These are phyloP conservation scores for Dreissena rostriformis DNA, from an alignment of 1,140 invertebrate genomes.

Conservation along the genomic window DNA sequence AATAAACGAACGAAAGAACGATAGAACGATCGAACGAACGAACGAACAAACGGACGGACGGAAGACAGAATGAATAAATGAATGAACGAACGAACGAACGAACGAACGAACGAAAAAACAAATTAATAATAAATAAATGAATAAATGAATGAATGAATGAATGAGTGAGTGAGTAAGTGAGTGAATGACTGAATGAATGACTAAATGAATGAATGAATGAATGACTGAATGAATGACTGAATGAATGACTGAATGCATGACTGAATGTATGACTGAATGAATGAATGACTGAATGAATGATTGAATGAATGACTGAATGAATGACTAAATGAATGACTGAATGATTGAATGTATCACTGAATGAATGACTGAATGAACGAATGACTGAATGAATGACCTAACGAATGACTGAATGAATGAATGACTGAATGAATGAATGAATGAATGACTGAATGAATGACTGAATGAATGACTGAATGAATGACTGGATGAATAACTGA, in stretches of 20 bases:
- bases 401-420: conserved; percentile 40
- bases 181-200: neutral
- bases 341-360: conserved; percentile 40
- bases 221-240: conserved; percentile 35
- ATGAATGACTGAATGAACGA: conserved; percentile 48
- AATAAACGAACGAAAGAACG: neutral
- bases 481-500: neutral
- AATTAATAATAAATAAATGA: conserved; percentile 26
- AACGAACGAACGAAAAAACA: conserved; percentile 36
- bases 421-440: conserved; percentile 28
- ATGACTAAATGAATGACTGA: conserved; percentile 32
- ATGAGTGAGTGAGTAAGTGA: neutral
- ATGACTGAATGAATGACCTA: conserved; percentile 26
- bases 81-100: neutral
- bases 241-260: conserved; percentile 36
- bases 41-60: too few species aligned
- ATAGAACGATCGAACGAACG: too few species aligned
- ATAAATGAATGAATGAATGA: conserved; percentile 2
- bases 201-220: neutral
- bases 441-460: conserved; percentile 36
- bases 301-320: conserved; percentile 34
- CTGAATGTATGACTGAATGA: conserved; percentile 32
- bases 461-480: conserved; percentile 31
- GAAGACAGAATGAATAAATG: too few species aligned
- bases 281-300: conserved; percentile 39